Percentiles rank a stretch among this genome's conserved stretches.
These are phyloP conservation scores for Atlantisia rogersi DNA, from an alignment of 2,113 vertebrate species.

Conservation along the genomic window DNA sequence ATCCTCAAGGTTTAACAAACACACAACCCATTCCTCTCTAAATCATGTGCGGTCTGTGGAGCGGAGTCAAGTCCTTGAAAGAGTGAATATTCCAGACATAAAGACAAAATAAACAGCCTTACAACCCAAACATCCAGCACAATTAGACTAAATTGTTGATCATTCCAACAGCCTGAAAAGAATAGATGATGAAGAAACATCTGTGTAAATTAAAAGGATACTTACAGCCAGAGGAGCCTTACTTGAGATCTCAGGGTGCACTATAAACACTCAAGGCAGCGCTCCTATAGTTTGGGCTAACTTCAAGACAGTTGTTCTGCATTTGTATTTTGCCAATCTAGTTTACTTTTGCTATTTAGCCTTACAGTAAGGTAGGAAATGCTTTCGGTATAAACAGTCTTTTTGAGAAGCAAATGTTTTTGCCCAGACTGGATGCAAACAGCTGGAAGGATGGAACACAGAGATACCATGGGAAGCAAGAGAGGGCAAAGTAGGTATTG, in stretches of 20 bases:
- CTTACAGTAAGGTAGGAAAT: constrained; percentile 32
- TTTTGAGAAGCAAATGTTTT: not conserved
- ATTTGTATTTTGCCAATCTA: not conserved
- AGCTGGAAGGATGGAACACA: not conserved
- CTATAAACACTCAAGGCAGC: constrained; percentile 2
- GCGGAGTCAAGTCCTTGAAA: constrained; percentile 59
- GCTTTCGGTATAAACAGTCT: not conserved
- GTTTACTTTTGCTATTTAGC: not conserved
- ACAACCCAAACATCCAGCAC: constrained; percentile 68
- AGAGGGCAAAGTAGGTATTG: not conserved
- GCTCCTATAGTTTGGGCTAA: not conserved
- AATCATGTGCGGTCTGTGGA: constrained; percentile 42
- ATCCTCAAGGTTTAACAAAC: not conserved
- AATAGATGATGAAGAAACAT: constrained; percentile 67
- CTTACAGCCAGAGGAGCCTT: constrained; percentile 35
- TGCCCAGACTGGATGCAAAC: not conserved
- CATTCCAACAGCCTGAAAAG: constrained; percentile 63
- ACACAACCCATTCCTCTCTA: not conserved
- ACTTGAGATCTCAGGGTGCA: constrained; percentile 16
- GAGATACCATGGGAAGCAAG: not conserved
- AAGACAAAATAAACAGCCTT: constrained; percentile 73
- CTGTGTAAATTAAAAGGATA: constrained; percentile 60
- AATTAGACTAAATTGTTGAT: constrained; percentile 77
- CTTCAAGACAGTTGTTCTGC: not conserved
- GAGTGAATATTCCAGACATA: constrained; percentile 64